Base-by-base conservation (phyloP, 2,113 vertebrate genomes). In the Heptranchias perlo region DNA sequence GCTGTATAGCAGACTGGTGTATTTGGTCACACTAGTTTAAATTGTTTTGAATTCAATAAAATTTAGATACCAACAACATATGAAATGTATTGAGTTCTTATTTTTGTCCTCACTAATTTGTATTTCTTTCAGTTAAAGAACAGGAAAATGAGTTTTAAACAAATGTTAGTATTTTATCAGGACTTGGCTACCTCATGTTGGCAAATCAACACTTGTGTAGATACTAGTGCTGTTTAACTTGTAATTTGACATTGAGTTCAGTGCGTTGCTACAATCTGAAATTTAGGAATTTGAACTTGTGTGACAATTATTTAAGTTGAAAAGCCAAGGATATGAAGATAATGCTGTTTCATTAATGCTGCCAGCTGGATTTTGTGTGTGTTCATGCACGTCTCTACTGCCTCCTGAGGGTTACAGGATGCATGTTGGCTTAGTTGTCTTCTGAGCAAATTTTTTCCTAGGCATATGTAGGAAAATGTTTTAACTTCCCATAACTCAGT, bases 31-130 rank as follows among this genome's bases (percentile, higher is more conserved):
- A 21, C 14, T 62, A n/a, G 62, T 93, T 62, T 93, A 8, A 58
- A 58, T 93, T 39, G n/a, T n/a, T 82, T 82, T 62, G 16, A 64
- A 64, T 62, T 93, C 58, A 93, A 93, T 93, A 93, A 93, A 93
- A 23, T 93, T 93, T 93, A 62, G 89, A 93, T 62, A 62, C 16
- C 58, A 93, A n/a, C 78, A 82, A 82, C 5, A 4, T 16, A 1
- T 39, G 35, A 93, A 92, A 39, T 62, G 31, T 21, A n/a, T 7
- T 93, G 89, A 62, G 16, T 93, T 93, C 14, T 4, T 21, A 8
- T 62, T 93, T 62, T 62, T 93, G 58, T 93, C 14, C 49, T 54
- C 13, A 4, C 28, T 91, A 18, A 91, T 61, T 52, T 52, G 65
- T 67, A 39, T 52, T 54, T 31, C 86, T 89, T 89, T 21, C 39